Evolutionary conservation across 2,113 vertebrate species (phyloP), one percentile per base, ranked within the genome.

Genomic region (Larimichthys crocea): DNA sequence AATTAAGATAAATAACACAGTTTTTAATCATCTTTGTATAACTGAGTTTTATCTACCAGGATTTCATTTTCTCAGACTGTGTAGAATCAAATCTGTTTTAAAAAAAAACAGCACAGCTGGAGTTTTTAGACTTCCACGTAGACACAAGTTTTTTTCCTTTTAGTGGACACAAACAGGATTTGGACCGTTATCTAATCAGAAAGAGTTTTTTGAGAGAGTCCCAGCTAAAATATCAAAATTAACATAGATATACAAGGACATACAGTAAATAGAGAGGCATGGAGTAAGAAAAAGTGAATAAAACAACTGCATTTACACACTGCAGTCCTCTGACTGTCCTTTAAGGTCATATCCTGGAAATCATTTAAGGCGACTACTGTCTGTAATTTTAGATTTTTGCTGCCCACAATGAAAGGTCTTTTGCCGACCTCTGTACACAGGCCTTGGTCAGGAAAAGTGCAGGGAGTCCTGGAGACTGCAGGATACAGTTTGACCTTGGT

Each of bases 371-470:
- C 29, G 5, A 42, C 59, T 19, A 16, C 29, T 59, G 69, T 60
- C 69, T 81, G 79, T 81, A 74, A 68, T 80, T 80, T 60, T 62
- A 59, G 17, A 5, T 5, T 52, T 67, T 66, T 66, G 55, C 55
- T 44, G 62, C 46, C 70, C 70, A 53, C 55, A 61, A 74, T 67
- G 48, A 81, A 74, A 61, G 72, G 48, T 29, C 53, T 66, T 60
- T 80, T 20, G 10, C 48, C 12, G 62, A 74, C 12, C 19, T 56
- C 40, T 63, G 35, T 40, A 40, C 35, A 40, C 35, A 40, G 71
- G 24, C 24, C 10, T 49, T 40, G 15, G 55, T 46, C 10, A 3
- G 46, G 71, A 61, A 16, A 1, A 35, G 31, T 31, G 31, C 46
- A 16, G 31, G 4, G 19, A 35, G 31, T 35, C 42, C 42, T 15